A percentile compares a stretch with the other conserved stretches of the same genome.
Evolutionary conservation across 1,140 invertebrate species (phyloP).

Genomic region (Magallana angulata): DNA sequence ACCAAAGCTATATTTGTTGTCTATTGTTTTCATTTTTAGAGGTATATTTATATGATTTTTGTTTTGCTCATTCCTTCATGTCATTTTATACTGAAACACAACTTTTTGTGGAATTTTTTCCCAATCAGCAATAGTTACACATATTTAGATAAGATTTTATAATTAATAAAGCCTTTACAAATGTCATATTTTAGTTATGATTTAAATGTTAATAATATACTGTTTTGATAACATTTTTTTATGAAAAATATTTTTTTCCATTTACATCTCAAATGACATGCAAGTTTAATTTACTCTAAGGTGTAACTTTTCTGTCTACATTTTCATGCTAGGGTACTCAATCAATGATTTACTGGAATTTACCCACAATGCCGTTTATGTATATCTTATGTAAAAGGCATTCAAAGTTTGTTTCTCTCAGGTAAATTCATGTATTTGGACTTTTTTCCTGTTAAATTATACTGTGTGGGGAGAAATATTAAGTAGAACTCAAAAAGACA

Average conservation of each 20-base stretch:
- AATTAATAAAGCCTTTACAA: neutral
- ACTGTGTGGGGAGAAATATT: too few species aligned
- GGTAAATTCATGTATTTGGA: too few species aligned
- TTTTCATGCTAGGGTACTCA: too few species aligned
- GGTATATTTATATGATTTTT: neutral
- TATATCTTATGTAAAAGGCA: too few species aligned
- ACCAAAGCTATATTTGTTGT: constrained; percentile 18
- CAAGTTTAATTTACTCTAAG: neutral
- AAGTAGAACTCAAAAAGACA: too few species aligned
- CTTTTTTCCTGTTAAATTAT: too few species aligned
- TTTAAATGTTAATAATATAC: neutral
- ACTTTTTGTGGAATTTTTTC: neutral
- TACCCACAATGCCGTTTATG: too few species aligned
- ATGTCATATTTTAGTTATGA: neutral
- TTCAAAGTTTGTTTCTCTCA: too few species aligned
- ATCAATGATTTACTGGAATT: too few species aligned
- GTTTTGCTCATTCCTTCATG: neutral
- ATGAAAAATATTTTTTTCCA: neutral
- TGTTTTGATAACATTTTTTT: neutral
- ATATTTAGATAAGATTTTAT: neutral
- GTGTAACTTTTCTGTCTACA: too few species aligned
- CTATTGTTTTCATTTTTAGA: constrained; percentile 6
- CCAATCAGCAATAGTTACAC: neutral
- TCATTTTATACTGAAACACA: neutral
- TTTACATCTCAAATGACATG: neutral